Percentiles rank a stretch among this genome's conserved stretches.
These are phyloP conservation scores for Ectropis crepuscularia DNA, from an alignment of 2,888 invertebrate species.

Conservation along the genomic window DNA sequence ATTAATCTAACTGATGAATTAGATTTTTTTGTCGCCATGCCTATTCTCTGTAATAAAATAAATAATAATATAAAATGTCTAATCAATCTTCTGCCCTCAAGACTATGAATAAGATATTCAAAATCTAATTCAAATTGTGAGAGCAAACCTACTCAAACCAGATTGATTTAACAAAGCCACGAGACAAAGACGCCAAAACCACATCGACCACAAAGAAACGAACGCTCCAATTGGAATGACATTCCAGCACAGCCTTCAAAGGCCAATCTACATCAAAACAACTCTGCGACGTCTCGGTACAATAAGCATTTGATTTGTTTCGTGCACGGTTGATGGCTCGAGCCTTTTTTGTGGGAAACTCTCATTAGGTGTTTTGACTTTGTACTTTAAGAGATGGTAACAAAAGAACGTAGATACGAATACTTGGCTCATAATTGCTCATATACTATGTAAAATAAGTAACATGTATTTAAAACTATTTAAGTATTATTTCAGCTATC, in stretches of 20 bases:
- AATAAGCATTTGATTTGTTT: constrained; percentile 37
- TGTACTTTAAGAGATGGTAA: constrained; percentile 11
- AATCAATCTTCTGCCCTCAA: too few relatives aligned
- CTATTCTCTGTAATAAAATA: too few relatives aligned
- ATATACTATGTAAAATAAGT: too few relatives aligned
- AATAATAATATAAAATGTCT: too few relatives aligned
- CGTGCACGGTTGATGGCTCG: constrained; percentile 17
- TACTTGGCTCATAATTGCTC: neutral
- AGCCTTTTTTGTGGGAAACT: constrained; percentile 24
- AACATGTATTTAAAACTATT: too few relatives aligned
- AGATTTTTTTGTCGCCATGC: too few relatives aligned
- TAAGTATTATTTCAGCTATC: too few relatives aligned
- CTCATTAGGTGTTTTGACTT: constrained; percentile 22
- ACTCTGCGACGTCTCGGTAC: constrained; percentile 32
- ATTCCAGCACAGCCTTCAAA: constrained; percentile 28
- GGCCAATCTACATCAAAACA: constrained; percentile 21
- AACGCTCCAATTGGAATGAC: constrained; percentile 19
- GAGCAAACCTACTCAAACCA: neutral
- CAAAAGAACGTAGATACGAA: neutral
- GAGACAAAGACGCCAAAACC: neutral
- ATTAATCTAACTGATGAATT: too few relatives aligned
- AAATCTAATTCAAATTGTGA: too few relatives aligned
- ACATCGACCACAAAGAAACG: constrained; percentile 20
- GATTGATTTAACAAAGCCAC: neutral
- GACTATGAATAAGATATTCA: too few relatives aligned